phyloP scores from a whole-genome alignment of 1,140 invertebrate genomes.

The Orussus abietinus region DNA sequence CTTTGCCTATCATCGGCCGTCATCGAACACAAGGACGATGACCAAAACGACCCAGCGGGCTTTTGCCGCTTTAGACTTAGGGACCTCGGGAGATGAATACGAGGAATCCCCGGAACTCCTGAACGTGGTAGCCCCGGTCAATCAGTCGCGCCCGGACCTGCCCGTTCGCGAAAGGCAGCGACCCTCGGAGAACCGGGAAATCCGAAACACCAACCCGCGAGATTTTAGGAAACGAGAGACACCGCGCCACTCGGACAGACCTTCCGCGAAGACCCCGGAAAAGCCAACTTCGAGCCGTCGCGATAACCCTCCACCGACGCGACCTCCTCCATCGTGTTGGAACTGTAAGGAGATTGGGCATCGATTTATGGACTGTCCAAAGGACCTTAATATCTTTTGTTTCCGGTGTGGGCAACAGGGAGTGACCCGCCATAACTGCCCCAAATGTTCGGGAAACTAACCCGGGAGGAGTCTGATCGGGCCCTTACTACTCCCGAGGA shows the following conservation, averaged over 20 bases:
- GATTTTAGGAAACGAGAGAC: slow-evolving; percentile 3
- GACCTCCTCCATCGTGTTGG: neutral
- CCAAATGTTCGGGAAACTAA: slow-evolving; percentile 4
- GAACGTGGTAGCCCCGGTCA: neutral
- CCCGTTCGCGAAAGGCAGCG: neutral
- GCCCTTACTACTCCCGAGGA: neutral
- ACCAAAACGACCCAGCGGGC: neutral
- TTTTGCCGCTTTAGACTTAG: too few relatives aligned
- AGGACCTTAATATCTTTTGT: neutral
- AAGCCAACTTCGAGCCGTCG: neutral
- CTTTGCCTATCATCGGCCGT: slow-evolving; percentile 1
- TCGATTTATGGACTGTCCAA: neutral
- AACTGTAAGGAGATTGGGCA: neutral
- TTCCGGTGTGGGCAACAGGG: neutral
- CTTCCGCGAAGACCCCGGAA: neutral
- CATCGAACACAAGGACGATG: neutral
- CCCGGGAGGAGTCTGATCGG: neutral
- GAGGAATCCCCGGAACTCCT: neutral
- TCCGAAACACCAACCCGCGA: neutral
- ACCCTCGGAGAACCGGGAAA: neutral
- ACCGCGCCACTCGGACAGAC: too few relatives aligned
- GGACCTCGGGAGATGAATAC: neutral
- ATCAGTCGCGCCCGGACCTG: neutral
- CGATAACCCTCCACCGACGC: too few relatives aligned
- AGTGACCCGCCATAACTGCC: neutral